Evolutionary conservation across 2,888 invertebrate species (phyloP).

Genomic region (Melanargia galathea): DNA sequence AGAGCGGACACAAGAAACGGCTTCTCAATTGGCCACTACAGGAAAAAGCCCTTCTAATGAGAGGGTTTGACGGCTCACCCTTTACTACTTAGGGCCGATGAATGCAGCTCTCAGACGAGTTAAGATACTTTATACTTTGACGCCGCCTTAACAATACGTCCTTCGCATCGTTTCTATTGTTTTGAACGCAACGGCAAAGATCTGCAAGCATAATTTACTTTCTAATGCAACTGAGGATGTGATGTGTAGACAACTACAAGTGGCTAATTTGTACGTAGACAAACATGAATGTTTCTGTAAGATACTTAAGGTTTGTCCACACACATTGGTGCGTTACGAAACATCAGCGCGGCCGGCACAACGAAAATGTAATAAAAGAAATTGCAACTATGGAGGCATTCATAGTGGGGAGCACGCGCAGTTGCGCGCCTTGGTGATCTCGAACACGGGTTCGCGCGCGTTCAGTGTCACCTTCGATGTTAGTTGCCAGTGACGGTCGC

Average conservation of each 20-base stretch:
- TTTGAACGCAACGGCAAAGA: constrained; percentile 23
- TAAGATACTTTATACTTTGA: constrained; percentile 40
- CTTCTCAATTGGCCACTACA: constrained; percentile 34
- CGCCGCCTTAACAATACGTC: constrained; percentile 35
- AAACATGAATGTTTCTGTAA: neutral
- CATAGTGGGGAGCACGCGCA: too few relatives aligned
- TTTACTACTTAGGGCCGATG: constrained; percentile 33
- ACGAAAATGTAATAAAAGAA: too few relatives aligned
- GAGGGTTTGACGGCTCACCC: constrained; percentile 37
- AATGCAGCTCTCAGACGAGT: constrained; percentile 39
- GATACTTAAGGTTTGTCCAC: neutral
- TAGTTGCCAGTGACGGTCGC: too few relatives aligned
- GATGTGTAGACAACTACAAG: neutral
- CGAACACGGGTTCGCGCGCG: too few relatives aligned
- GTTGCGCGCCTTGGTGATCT: too few relatives aligned
- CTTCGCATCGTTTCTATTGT: constrained; percentile 34
- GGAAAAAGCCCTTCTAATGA: constrained; percentile 35
- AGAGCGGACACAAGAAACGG: constrained; percentile 22
- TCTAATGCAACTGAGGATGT: neutral
- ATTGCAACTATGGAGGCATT: too few relatives aligned
- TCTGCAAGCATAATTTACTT: constrained; percentile 20
- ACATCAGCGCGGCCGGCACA: too few relatives aligned
- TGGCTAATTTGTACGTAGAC: neutral
- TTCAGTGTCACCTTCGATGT: too few relatives aligned
- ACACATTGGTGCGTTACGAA: neutral